phyloP scores from a whole-genome alignment of 2,888 invertebrate species.

The Bellardia pandia region DNA sequence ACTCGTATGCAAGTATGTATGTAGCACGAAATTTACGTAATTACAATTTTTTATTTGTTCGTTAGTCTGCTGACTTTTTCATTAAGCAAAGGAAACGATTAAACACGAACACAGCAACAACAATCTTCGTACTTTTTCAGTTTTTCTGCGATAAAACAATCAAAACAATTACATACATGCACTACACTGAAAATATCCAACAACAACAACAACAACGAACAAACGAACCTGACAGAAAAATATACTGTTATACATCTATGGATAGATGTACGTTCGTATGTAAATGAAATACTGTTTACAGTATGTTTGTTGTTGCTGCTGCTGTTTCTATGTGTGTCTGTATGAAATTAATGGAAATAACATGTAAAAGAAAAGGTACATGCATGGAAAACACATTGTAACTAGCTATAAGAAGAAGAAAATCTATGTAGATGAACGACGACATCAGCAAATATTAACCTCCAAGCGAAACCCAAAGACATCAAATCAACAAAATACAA shows the following conservation, averaged over 20 bases:
- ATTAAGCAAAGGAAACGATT: slow-evolving; percentile 70
- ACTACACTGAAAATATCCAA: slow-evolving; percentile 34
- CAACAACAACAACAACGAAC: slow-evolving; percentile 40
- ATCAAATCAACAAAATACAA: slow-evolving; percentile 32
- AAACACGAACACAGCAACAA: slow-evolving; percentile 64
- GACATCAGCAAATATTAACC: slow-evolving; percentile 66
- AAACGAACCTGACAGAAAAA: slow-evolving; percentile 33
- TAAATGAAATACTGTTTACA: not conserved
- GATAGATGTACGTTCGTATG: slow-evolving; percentile 3
- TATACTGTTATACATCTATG: not conserved
- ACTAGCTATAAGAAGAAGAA: slow-evolving; percentile 35
- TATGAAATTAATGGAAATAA: slow-evolving; percentile 68
- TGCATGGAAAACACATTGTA: slow-evolving; percentile 27
- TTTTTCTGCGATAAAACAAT: slow-evolving; percentile 67
- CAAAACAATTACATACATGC: slow-evolving; percentile 57
- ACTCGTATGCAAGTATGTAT: too few relatives aligned
- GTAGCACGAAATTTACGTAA: slow-evolving; percentile 24
- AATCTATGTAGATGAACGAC: slow-evolving; percentile 50
- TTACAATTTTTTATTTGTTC: slow-evolving; percentile 45
- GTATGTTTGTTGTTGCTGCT: slow-evolving; percentile 13
- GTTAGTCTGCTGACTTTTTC: slow-evolving; percentile 33
- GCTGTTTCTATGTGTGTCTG: slow-evolving; percentile 26
- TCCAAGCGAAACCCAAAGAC: slow-evolving; percentile 64
- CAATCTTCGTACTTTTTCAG: slow-evolving; percentile 58
- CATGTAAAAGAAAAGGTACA: slow-evolving; percentile 61